A percentile compares a stretch with the other conserved stretches of the same genome.
phyloP scores from a whole-genome alignment of 2,888 invertebrate genomes.

The Troides aeacus region DNA sequence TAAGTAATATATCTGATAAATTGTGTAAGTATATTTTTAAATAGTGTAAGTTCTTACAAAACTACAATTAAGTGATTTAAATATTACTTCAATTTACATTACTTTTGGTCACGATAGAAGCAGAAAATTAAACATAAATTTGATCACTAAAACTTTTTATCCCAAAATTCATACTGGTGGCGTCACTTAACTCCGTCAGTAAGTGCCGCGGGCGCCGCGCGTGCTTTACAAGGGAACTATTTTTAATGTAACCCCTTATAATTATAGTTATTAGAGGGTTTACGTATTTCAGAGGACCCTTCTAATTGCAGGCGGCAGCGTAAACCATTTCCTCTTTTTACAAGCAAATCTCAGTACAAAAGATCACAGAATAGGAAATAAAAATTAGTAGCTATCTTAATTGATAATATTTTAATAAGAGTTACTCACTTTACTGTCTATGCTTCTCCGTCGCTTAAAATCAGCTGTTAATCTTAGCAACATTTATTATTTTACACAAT shows the following conservation, averaged over 20 bases:
- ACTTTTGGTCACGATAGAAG: no score
- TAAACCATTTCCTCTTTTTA: constrained; percentile 25
- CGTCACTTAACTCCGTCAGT: constrained; percentile 43
- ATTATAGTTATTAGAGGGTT: constrained; percentile 67
- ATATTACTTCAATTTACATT: no score
- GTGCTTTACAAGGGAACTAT: constrained; percentile 56
- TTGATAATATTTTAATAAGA: no score
- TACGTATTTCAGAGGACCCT: constrained; percentile 68
- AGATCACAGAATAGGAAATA: no score
- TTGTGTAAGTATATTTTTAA: no score
- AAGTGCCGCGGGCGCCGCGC: constrained; percentile 52
- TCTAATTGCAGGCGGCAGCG: constrained; percentile 64
- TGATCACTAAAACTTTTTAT: constrained; percentile 32
- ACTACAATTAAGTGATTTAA: no score
- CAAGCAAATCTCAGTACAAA: constrained; percentile 2
- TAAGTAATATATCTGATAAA: no score
- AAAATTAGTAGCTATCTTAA: background rate
- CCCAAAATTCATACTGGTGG: constrained; percentile 44
- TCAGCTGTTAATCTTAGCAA: no score
- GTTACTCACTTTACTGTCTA: no score
- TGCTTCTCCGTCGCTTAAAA: no score
- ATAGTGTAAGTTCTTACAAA: no score
- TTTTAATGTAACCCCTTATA: constrained; percentile 65
- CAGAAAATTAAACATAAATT: constrained; percentile 28
- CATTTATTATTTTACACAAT: no score